Base-by-base conservation (phyloP, 1,140 invertebrate species). In the Whitmania pigra region DNA sequence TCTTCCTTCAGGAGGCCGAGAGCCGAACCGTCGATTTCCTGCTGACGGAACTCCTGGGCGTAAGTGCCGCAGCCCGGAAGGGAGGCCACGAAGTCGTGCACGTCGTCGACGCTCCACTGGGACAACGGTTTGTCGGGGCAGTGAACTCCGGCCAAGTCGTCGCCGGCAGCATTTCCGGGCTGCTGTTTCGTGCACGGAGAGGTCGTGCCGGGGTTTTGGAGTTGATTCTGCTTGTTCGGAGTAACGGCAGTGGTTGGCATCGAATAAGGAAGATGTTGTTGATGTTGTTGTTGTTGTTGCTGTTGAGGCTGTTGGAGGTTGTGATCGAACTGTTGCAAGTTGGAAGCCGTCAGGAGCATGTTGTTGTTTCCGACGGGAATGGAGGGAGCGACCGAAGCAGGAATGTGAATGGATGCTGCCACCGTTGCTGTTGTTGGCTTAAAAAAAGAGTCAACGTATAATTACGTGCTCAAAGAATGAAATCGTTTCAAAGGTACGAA, bases 1-100 rank as follows among this genome's bases (percentile, higher is more conserved):
- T 96, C 92, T 74, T 93, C 92, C 79, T 93, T 93, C n/a, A 97
- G 86, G 63, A 97, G 83, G 84, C 96, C 87, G 27, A 97, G 81
- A 9, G 93, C 73, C 63, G 71, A 69, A 15, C 73, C 73, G 79
- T 97, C 93, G 75, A 97, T 96, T 82, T 97, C 93, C 79, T 97
- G 93, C 69, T 90, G 88, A 0, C 89, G 87, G 84, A 97, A 97
- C 80, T 96, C 93, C 79, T 96, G 92, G 0, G 92, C 93, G 79
- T 96, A 96, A 76, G 92, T 89, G 0, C 88, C 86, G 80, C 93
- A 96, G 0, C 93, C 94, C 0, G 89, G 89, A 72, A 95, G 84
- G 75, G 87, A 89, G 72, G 88, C 86, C 73, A 95, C 90, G 77
- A 94, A 95, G 57, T 94, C 90, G 69, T 82, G 83, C n/a, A 86